Evolutionary conservation across 2,888 invertebrate genomes (phyloP).

Genomic region (Nycteola revayana): DNA sequence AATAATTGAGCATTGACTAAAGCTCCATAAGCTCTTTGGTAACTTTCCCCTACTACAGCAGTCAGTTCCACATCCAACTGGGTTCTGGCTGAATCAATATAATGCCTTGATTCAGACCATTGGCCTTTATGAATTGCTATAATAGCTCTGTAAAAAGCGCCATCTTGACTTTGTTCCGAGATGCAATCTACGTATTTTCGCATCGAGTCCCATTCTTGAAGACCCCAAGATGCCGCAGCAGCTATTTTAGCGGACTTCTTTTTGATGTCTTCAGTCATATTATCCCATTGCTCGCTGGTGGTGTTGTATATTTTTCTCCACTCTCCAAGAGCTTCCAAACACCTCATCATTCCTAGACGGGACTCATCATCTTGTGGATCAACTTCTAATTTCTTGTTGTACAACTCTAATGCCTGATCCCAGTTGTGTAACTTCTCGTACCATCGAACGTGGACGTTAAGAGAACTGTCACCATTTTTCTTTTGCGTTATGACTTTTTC

Average conservation of each 20-base stretch:
- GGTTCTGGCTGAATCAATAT: slow-evolving; percentile 96
- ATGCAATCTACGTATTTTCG: slow-evolving; percentile 93
- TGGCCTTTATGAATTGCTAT: slow-evolving; percentile 92
- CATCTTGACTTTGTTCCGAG: slow-evolving; percentile 95
- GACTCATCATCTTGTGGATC: slow-evolving; percentile 88
- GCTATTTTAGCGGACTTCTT: slow-evolving; percentile 93
- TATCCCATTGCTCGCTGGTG: slow-evolving; percentile 84
- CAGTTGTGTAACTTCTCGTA: slow-evolving; percentile 99
- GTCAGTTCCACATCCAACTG: slow-evolving; percentile 96
- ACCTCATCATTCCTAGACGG: slow-evolving; percentile 97
- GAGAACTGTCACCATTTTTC: slow-evolving; percentile 82
- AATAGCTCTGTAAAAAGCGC: slow-evolving; percentile 97
- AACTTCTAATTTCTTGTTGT: slow-evolving; percentile 87
- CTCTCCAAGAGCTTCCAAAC: slow-evolving; percentile 97
- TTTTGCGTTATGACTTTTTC: slow-evolving; percentile 93
- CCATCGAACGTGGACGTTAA: slow-evolving; percentile 90
- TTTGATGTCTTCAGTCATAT: slow-evolving; percentile 73
- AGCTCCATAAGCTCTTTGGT: slow-evolving; percentile 95
- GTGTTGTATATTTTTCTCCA: slow-evolving; percentile 95
- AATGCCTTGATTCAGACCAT: slow-evolving; percentile 86
- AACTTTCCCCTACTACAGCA: slow-evolving; percentile 97
- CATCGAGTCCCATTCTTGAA: slow-evolving; percentile 97
- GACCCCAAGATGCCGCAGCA: slow-evolving; percentile 97
- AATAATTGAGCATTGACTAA: slow-evolving; percentile 98
- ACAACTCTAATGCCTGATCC: slow-evolving; percentile 96